A percentile compares a stretch with the other conserved stretches of the same genome.
Evolutionary conservation across 2,888 invertebrate genomes (phyloP).

Genomic region (Keiferia lycopersicella): DNA sequence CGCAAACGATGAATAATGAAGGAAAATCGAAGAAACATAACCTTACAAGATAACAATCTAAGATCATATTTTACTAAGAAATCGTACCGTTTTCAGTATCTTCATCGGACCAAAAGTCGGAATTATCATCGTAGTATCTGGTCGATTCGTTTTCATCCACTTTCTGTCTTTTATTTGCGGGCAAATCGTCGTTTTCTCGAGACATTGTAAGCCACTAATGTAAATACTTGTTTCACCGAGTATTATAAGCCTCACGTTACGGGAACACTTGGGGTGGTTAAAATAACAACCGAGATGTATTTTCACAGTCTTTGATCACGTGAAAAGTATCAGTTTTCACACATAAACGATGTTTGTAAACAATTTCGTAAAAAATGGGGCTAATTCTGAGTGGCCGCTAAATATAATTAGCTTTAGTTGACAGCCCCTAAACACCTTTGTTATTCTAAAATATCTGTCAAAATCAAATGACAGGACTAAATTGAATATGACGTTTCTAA

Average conservation of each 20-base stretch:
- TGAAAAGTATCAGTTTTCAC: not conserved
- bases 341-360: slow-evolving; percentile 24
- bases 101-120: slow-evolving; percentile 70
- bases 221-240: not conserved
- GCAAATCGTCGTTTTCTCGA: slow-evolving; percentile 61
- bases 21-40: not conserved
- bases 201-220: slow-evolving; percentile 51
- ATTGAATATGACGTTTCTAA: no score
- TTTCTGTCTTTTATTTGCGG: slow-evolving; percentile 63
- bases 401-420: no score
- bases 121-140: slow-evolving; percentile 56
- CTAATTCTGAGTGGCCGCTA: no score
- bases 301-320: not conserved
- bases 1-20: not conserved
- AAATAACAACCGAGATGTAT: not conserved
- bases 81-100: slow-evolving; percentile 59
- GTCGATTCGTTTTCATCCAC: slow-evolving; percentile 53
- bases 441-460: no score
- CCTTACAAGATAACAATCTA: not conserved
- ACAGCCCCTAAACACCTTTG: no score
- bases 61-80: not conserved
- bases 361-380: slow-evolving; percentile 13
- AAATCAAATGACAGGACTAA: no score
- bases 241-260: not conserved
- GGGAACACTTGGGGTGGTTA: not conserved